Evolutionary conservation across 2,888 invertebrate species (phyloP), one percentile per base, ranked within the genome.

Genomic region (Pollenia griseotomentosa): DNA sequence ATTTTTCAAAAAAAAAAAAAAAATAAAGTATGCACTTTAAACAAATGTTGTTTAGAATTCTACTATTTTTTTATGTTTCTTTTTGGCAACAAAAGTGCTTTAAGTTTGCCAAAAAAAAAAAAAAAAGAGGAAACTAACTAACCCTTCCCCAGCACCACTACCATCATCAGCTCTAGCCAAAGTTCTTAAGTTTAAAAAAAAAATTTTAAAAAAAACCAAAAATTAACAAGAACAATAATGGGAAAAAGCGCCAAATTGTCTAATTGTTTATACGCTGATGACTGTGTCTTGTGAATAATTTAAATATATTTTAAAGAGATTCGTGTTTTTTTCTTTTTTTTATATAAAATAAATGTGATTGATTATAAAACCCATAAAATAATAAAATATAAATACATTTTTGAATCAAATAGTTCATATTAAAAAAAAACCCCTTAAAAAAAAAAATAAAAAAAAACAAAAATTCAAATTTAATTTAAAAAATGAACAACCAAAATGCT

Each of bases 231-330:
- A 33, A 51, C 51, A 68, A 33, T 40, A 14, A 19, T 33, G 6
- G 14, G 44, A 44, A 33, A 55, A 11, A 59, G 73, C 73, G 73
- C 59, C 73, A 33, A 73, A 33, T 33, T 73, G 73, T 73, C 73
- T 59, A 23, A 71, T 23, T 55, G 14, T n/a, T 68, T 33, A 42
- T 71, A 55, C 33, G 33, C 33, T 33, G 33, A 33, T 33, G 33
- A 33, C 33, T 19, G 2, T 48, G 46, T 53, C 40, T 53, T 5
- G 33, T 16, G n/a, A 51, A 68, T 51, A 51, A 68, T 68, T 68
- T 16, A 33, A 53, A 68, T 44, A 19, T 11, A 63, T 16, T 16
- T 16, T 19, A 0, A 63, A 63, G 2, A 5, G 10, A 7, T n/a
- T n/a, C n/a, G n/a, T n/a, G 10, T 42, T n/a, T 14, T 40, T 40